Base-by-base conservation (phyloP, 2,888 invertebrate genomes). In the Tanaodytes sp. region DNA sequence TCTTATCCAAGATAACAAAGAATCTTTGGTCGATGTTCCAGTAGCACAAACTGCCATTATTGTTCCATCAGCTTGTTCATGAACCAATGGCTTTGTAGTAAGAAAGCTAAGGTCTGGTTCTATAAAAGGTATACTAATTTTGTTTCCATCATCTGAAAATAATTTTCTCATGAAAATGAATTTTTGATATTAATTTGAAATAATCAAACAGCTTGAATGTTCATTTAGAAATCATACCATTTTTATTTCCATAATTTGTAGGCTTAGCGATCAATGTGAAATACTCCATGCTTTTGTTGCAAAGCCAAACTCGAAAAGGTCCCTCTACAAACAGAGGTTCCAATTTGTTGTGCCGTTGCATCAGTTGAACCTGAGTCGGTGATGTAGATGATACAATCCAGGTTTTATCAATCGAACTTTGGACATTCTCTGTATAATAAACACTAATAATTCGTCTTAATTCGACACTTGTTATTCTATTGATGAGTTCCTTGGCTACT, bases 331-430 rank as follows among this genome's bases (percentile, higher is more conserved):
- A 92, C 27, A 97, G 82, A 0, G 91, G 91, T 75, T 88, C 88
- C 74, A 88, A 82, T 62, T 23, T 68, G 74, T 90, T 80, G 85
- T 92, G 94, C 54, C 89, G 87, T 0, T 86, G 83, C 11, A 97
- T 81, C 5, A 98, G 85, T 42, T 90, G 84, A 75, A 88, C 88
- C 81, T 98, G 98, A 0, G 86, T 86, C 6, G 89, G 88, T 84
- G 95, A 93, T 83, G 95, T 95, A 0, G 92, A 93, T 81, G 93
- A 95, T 0, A 96, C 92, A 73, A 98, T 91, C 95, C 97, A 98
- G 0, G 97, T 97, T 76, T 95, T 90, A 79, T 97, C 96, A 36
- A 92, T 80, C 0, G 93, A 89, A 76, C 93, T 92, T 75, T 90
- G 88, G 54, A 95, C 87, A 75, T 92, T 90, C 77, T 88, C 86